Evolutionary conservation across 2,113 vertebrate genomes (phyloP).

Genomic region (Pterocles orientalis): DNA sequence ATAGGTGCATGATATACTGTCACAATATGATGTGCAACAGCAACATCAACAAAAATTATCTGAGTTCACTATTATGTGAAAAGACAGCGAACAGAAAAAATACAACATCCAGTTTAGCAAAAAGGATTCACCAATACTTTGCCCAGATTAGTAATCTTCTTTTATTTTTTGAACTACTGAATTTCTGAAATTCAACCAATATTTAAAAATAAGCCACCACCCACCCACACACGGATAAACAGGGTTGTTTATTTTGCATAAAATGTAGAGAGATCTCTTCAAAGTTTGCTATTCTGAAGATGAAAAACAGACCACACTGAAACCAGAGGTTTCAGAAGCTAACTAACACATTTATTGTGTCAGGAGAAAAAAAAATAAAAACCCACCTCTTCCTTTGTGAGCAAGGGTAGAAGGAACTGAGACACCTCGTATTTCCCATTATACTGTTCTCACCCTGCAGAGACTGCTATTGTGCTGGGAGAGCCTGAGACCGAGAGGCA

Average conservation of each 20-base stretch:
- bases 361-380: neutral
- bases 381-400: neutral
- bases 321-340: neutral
- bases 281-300: neutral
- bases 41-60: neutral
- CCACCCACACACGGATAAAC: neutral
- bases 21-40: neutral
- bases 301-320: neutral
- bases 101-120: neutral
- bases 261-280: neutral
- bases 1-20: neutral
- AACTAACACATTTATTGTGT: neutral
- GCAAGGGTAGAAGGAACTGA: neutral
- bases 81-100: neutral
- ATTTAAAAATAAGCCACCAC: neutral
- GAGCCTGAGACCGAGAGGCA: neutral
- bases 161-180: neutral
- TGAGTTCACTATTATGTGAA: neutral
- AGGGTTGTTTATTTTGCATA: neutral
- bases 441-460: neutral
- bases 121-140: neutral
- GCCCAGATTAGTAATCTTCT: neutral
- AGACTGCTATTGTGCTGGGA: neutral
- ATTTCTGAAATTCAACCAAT: neutral
- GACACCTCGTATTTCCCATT: neutral